Percentiles rank a stretch among this genome's conserved stretches.
These are phyloP conservation scores for Cremastinae sp. DNA, from an alignment of 2,888 invertebrate species.

Conservation along the genomic window DNA sequence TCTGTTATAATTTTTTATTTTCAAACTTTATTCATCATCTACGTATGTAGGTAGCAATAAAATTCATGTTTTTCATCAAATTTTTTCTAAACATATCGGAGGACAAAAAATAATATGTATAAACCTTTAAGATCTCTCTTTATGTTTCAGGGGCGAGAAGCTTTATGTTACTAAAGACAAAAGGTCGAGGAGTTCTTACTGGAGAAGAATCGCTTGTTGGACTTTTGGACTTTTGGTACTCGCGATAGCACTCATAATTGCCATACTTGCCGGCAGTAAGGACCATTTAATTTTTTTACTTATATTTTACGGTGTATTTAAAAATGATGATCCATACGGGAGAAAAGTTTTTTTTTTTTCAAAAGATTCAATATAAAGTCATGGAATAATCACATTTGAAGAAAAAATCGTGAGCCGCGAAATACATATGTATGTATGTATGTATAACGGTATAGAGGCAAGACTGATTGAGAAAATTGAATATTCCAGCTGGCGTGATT, in stretches of 20 bases:
- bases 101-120: not conserved
- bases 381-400: too few species aligned
- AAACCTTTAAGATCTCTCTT: constrained; percentile 11
- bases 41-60: too few species aligned
- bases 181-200: constrained; percentile 84
- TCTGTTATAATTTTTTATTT: too few species aligned
- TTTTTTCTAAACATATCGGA: not conserved
- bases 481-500: constrained; percentile 85
- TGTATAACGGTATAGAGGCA: too few species aligned
- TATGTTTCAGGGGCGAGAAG: constrained; percentile 88
- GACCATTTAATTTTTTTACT: constrained; percentile 60
- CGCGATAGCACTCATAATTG: constrained; percentile 85
- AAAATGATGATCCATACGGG: not conserved
- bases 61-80: not conserved
- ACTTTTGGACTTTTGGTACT: constrained; percentile 85
- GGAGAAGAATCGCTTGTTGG: constrained; percentile 86
- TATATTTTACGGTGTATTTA: not conserved
- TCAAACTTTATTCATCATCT: too few species aligned
- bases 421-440: too few species aligned
- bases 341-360: constrained; percentile 62
- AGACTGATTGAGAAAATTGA: too few species aligned
- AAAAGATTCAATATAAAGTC: too few species aligned
- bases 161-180: constrained; percentile 91
- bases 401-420: too few species aligned
- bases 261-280: constrained; percentile 89